These are phyloP conservation scores for Euspilapteryx auroguttella DNA, from an alignment of 2,888 invertebrate species.

Conservation along the genomic window DNA sequence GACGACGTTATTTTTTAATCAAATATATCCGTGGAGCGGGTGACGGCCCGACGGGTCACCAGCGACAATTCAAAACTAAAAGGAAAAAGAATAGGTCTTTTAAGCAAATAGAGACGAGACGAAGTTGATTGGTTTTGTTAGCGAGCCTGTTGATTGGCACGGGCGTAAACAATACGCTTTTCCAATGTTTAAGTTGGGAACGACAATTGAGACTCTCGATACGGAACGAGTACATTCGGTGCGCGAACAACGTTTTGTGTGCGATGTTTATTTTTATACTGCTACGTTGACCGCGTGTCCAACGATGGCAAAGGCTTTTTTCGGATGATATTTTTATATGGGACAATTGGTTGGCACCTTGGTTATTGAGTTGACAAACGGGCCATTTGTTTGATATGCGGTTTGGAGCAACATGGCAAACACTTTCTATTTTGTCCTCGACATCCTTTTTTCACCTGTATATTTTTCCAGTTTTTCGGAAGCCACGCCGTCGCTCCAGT, in stretches of 20 bases:
- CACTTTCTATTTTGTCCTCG: no score
- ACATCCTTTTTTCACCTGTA: no score
- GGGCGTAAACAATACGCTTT: conserved; percentile 50
- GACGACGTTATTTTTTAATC: conserved; percentile 64
- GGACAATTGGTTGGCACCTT: conserved; percentile 35
- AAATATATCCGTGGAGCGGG: conserved; percentile 59
- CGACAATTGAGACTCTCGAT: conserved; percentile 48
- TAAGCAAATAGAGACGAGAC: conserved; percentile 62
- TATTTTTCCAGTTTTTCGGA: no score
- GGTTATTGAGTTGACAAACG: no score
- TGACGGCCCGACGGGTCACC: conserved; percentile 58
- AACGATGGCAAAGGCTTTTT: conserved; percentile 7
- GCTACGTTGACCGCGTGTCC: conserved; percentile 5
- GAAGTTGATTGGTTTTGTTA: conserved; percentile 63
- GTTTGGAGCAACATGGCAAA: no score
- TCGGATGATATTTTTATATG: conserved; percentile 11
- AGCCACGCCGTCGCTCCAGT: no score
- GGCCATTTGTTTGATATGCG: no score
- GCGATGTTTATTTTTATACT: conserved; percentile 13
- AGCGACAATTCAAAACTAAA: conserved; percentile 51
- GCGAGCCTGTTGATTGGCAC: conserved; percentile 57
- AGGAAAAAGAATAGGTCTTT: conserved; percentile 50
- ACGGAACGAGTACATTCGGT: conserved; percentile 19
- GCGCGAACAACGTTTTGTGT: conserved; percentile 21
- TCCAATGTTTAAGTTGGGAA: conserved; percentile 49